These are phyloP conservation scores for Melanocharis versteri DNA, from an alignment of 2,113 vertebrate genomes.

Conservation along the genomic window DNA sequence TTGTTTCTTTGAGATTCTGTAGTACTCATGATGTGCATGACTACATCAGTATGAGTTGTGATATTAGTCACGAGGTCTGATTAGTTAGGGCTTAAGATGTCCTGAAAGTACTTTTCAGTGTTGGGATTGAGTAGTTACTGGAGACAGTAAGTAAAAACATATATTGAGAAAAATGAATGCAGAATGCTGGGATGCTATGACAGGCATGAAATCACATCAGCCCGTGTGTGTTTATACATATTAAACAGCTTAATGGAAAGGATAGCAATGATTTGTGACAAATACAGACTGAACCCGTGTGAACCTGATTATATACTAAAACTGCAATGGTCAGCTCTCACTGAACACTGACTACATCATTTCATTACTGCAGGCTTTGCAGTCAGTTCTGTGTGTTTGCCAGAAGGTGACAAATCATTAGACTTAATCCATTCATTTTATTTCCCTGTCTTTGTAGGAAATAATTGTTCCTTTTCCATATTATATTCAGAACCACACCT, in stretches of 20 bases:
- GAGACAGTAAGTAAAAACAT: background rate
- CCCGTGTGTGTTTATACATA: background rate
- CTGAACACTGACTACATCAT: background rate
- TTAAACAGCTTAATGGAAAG: background rate
- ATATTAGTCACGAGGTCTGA: accelerated
- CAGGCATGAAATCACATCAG: background rate
- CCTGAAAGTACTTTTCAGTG: background rate
- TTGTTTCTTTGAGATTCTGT: background rate
- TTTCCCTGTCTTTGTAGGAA: constrained; percentile 1
- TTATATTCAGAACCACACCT: background rate
- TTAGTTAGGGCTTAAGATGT: background rate
- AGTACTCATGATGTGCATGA: background rate
- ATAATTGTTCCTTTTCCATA: background rate
- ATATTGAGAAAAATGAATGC: background rate
- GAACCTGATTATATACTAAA: background rate
- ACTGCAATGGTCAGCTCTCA: background rate
- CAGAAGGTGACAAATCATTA: background rate
- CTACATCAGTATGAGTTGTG: background rate
- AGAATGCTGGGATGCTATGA: background rate
- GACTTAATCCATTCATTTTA: background rate
- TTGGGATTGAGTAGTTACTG: background rate
- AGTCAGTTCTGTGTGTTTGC: background rate
- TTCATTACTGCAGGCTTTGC: background rate
- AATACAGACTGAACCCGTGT: background rate
- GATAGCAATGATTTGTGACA: background rate